A percentile compares a stretch with the other conserved stretches of the same genome.
phyloP scores from a whole-genome alignment of 2,113 vertebrate genomes.

The Bagarius yarrelli region DNA sequence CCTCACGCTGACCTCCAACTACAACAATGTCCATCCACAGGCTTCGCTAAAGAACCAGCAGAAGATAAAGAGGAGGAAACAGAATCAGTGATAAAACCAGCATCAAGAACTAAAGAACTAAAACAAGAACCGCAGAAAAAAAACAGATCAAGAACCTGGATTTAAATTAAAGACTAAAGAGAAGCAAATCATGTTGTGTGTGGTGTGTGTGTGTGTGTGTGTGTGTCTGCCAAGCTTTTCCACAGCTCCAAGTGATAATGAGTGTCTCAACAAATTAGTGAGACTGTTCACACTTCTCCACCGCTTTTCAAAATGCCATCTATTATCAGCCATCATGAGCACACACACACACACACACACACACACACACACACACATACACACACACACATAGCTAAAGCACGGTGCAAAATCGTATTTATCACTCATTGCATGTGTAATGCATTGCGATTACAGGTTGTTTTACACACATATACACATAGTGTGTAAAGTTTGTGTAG shows the following conservation, averaged over 20 bases:
- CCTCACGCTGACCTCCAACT: neutral
- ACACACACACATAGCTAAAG: slow-evolving; percentile 18
- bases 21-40: neutral
- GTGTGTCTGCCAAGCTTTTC: neutral
- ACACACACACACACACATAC: slow-evolving; percentile 24
- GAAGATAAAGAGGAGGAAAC: neutral
- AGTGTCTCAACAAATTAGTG: slow-evolving; percentile 38
- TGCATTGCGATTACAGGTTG: slow-evolving; percentile 11
- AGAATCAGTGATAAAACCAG: neutral
- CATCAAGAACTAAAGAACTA: neutral
- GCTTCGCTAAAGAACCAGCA: neutral
- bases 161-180: neutral
- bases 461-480: neutral
- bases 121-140: neutral
- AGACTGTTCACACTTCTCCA: slow-evolving; percentile 36
- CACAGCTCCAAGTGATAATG: slow-evolving; percentile 43
- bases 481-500: no score
- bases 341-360: slow-evolving; percentile 20
- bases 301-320: neutral
- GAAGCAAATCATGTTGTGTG: neutral
- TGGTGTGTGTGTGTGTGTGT: neutral
- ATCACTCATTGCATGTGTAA: slow-evolving; percentile 14
- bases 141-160: neutral
- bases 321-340: slow-evolving; percentile 17
- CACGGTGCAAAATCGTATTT: neutral